Percentiles rank a stretch among this genome's conserved stretches.
Conservation (phyloP, 2,797 vertebrate species). For the Fistularia commersonii region DNA sequence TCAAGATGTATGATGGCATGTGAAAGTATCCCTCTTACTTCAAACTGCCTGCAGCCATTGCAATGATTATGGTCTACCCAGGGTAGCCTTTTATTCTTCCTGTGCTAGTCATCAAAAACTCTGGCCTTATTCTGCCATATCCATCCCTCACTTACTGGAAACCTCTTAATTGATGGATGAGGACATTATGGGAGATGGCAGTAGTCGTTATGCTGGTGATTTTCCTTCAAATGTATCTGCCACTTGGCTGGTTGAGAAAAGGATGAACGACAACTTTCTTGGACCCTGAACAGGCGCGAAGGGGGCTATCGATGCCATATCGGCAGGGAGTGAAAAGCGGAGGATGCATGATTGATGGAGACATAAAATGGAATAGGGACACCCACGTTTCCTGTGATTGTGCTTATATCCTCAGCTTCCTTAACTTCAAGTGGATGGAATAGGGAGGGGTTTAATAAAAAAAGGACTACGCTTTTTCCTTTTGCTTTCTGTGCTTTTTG, state of each 20-base stretch:
- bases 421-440: slow-evolving; percentile 78
- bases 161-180: slow-evolving; percentile 89
- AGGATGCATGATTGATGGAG: slow-evolving; percentile 84
- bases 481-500: slow-evolving; percentile 39
- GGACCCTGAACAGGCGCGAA: slow-evolving; percentile 58
- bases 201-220: slow-evolving; percentile 84
- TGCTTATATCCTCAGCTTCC: slow-evolving; percentile 63
- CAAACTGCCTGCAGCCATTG: slow-evolving; percentile 28
- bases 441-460: slow-evolving; percentile 83
- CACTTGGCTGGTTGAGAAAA: slow-evolving; percentile 76
- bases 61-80: slow-evolving; percentile 36
- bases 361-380: slow-evolving; percentile 78
- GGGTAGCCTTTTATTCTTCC: slow-evolving; percentile 34
- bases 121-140: slow-evolving; percentile 75
- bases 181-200: slow-evolving; percentile 85
- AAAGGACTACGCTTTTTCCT: slow-evolving; percentile 80
- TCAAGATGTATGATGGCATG: too few species aligned
- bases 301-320: slow-evolving; percentile 38
- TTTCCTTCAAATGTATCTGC: slow-evolving; percentile 86
- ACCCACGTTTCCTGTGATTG: slow-evolving; percentile 56
- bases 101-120: slow-evolving; percentile 52
- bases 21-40: slow-evolving; percentile 16
- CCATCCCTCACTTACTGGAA: slow-evolving; percentile 76
- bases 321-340: slow-evolving; percentile 38
- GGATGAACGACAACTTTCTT: slow-evolving; percentile 49